Evolutionary conservation across 2,888 invertebrate species (phyloP), one percentile per base, ranked within the genome.

Genomic region (Yponomeuta cagnagella): DNA sequence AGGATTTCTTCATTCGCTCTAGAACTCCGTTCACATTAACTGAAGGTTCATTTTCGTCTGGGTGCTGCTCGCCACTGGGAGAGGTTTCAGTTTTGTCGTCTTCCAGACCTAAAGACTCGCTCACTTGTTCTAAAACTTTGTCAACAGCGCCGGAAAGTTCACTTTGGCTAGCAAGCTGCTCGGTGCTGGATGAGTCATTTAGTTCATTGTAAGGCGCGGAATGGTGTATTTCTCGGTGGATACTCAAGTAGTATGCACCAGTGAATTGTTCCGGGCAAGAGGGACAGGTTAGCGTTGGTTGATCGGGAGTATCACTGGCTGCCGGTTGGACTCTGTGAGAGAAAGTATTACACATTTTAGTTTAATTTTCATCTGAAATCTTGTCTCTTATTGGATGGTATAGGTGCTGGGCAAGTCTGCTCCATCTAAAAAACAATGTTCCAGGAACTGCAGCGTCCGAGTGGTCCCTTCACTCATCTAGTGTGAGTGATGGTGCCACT

Each of bases 201-300:
- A 30, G 15, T 23, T 68, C 68, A 30, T 31, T 52, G 52, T 37
- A 12, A 10, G 58, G 10, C 10, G 15, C 64, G 23, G 71, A 48
- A 73, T 84, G 79, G 52, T 78, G 79, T 72, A 85, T 80, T 73
- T 85, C 86, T 74, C 83, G 71, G 69, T 85, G 83, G 65, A 88
- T 79, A 63, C 80, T 80, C 79, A 87, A 76, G 70, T 83, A 82
- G 71, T 80, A 84, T 15, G 73, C 68, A 37, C 81, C 82, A 10
- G 78, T 77, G 71, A 84, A 84, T 30, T 72, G 74, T 70, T 83
- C 81, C 3, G 74, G 72, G 48, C 84, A 84, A 4, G 73, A 71
- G 4, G 73, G 63, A 73, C 83, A 84, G 2, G 48, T 63, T 31
- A 70, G 23, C n/a, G 12, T 9, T 23, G 48, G 71, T 72, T 43